phyloP scores from a whole-genome alignment of 2,797 vertebrate genomes.

The Centroberyx gerrardi region DNA sequence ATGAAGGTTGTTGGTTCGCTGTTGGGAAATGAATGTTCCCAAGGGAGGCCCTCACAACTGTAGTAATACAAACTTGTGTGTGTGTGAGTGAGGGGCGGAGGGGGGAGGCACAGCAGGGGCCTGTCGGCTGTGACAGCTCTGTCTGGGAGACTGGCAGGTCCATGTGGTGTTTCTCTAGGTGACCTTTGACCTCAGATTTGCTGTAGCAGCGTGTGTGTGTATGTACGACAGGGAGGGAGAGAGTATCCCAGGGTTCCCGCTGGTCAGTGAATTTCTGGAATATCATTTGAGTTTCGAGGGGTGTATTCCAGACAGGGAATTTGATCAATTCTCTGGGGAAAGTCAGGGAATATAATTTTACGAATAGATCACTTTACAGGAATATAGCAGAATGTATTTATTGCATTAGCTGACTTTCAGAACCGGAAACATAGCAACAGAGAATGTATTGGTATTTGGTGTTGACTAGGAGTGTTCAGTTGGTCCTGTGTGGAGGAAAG shows the following conservation, averaged over 20 bases:
- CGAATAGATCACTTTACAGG: too few species aligned
- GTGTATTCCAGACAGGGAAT: neutral
- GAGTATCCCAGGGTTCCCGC: neutral
- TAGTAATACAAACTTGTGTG: neutral
- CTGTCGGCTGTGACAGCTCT: constrained; percentile 62
- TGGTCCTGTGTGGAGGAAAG: too few species aligned
- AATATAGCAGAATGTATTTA: too few species aligned
- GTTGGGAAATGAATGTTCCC: neutral
- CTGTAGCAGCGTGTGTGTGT: constrained; percentile 46
- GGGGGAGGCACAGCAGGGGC: neutral
- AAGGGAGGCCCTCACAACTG: neutral
- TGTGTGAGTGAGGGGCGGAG: constrained; percentile 3
- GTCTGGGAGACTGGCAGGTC: constrained; percentile 67
- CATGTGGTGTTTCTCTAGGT: constrained; percentile 64
- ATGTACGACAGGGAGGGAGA: neutral
- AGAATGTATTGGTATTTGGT: too few species aligned
- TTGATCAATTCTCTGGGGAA: too few species aligned
- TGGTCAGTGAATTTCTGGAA: too few species aligned
- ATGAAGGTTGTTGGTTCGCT: neutral
- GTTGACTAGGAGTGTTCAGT: too few species aligned
- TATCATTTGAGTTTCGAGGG: neutral
- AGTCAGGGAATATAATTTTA: too few species aligned
- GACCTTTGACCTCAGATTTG: constrained; percentile 74
- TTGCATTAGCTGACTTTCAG: too few species aligned
- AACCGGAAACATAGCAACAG: too few species aligned